Evolutionary conservation across 2,888 invertebrate genomes (phyloP), one percentile per base, ranked within the genome.

Genomic region (Plagodis dolabraria): DNA sequence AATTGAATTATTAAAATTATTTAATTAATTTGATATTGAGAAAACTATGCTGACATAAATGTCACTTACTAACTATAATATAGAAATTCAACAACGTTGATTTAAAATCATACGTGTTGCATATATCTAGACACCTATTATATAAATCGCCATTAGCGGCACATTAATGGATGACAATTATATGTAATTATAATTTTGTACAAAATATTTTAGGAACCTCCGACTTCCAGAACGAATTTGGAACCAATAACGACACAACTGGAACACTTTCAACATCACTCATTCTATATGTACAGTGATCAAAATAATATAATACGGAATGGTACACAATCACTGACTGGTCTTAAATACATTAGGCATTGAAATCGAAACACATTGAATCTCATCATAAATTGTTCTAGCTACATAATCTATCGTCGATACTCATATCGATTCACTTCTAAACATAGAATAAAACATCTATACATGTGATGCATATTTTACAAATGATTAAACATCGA

Each of bases 301-400:
- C 72, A 76, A 77, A 75, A 73, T 74, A 75, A 72, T 75, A 77
- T 73, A 73, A 76, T 77, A 80, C 77, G 83, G 80, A 82, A 84
- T 85, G 80, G 74, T 82, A 79, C 62, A 79, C 71, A 79, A 82
- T 81, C 82, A 82, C 82, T 75, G 76, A 73, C 75, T 60, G 70
- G 70, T 74, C 73, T 67, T 71, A 69, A 72, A 64, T 59, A 58
- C 60, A 58, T 53, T 57, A 65, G 51, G 53, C 60, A 51, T 60
- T 56, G 40, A 63, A 61, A 74, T 73, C 70, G 67, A 77, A 75
- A 60, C 64, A 65, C 50, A 53, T 51, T 69, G 70, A 80, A 81
- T 82, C 76, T 80, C 79, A 77, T 76, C 72, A 72, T 74, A 77
- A 22, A 78, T 82, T 81, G 78, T 77, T 76, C 82, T 82, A 82